Base-by-base conservation (phyloP, 1,140 invertebrate genomes). In the Eufriesea mexicana region DNA sequence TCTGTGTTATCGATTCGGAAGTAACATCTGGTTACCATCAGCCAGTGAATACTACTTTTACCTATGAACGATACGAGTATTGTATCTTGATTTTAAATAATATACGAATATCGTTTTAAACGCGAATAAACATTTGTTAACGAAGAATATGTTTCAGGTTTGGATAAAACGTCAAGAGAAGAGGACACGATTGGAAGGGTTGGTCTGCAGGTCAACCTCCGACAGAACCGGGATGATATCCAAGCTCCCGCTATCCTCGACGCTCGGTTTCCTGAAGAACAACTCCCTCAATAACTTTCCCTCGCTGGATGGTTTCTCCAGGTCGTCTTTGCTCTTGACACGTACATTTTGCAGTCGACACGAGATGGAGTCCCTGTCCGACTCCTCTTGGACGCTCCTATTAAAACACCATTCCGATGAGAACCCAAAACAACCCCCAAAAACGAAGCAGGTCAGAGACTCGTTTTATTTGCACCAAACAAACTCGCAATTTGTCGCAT, bases 211-310 rank as follows among this genome's bases (percentile, higher is more conserved):
- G 6, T 49, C 28, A 4, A 45, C 51, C 8, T 75, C 74, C 5
- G 85, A 70, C 5, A 86, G 51, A n/a, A 68, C 49, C 6, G 73
- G 87, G 5, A 59, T 84, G 14, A 84, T 47, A 59, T 80, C 70
- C 66, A 86, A 28, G 2, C 68, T 75, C 73, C 89, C 89, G 45
- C 70, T 85, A 59, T 91, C 90, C n/a, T 64, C 70, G 20, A 89
- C 16, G n/a, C 76, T 90, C 51, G 87, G 85, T 54, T 64, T 74
- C 68, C 86, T 92, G 59, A 91, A 92, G 79, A 91, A 91, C 20
- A 92, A 54, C n/a, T 90, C 89, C 5, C 90, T 83, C 25, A 91
- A 62, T 12, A 92, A 73, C 16, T 86, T 87, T 10, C 89, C 89
- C 47, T 92, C 91, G 2, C 80, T 83, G 8, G 86, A 83, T 10